phyloP scores from a whole-genome alignment of 2,113 vertebrate genomes.

The Cairina moschata region DNA sequence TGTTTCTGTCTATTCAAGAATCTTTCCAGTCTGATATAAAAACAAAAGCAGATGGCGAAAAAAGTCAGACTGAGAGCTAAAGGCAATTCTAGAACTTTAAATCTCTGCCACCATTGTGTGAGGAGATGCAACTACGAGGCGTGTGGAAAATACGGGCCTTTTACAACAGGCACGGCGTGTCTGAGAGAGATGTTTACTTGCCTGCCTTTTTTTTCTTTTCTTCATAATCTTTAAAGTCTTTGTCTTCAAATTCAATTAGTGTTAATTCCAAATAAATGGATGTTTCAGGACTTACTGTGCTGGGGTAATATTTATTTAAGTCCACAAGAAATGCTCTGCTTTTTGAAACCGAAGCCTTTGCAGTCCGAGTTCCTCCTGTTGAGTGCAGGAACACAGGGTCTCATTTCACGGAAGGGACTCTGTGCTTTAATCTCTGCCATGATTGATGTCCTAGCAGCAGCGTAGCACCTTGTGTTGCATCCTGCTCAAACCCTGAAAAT shows the following conservation, averaged over 20 bases:
- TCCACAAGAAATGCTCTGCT: background rate
- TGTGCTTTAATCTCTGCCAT: background rate
- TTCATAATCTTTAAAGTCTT: background rate
- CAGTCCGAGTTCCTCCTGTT: background rate
- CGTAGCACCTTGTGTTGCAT: fast-evolving
- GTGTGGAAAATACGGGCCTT: background rate
- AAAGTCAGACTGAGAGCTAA: background rate
- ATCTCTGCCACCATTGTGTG: background rate
- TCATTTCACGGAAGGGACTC: background rate
- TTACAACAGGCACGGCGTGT: background rate
- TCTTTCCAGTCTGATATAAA: background rate
- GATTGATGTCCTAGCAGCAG: background rate
- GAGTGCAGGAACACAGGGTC: background rate
- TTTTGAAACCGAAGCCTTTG: background rate
- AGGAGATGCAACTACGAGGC: background rate
- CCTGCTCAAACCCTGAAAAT: background rate
- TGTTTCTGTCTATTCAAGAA: background rate
- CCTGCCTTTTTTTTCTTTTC: background rate
- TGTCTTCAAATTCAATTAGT: conserved; percentile 3
- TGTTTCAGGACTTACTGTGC: background rate
- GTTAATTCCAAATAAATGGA: background rate
- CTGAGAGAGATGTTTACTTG: background rate
- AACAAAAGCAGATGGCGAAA: background rate
- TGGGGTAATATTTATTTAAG: background rate
- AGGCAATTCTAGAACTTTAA: background rate